Base-by-base conservation (phyloP, 2,113 vertebrate genomes). In the Xiphophorus hellerii region DNA sequence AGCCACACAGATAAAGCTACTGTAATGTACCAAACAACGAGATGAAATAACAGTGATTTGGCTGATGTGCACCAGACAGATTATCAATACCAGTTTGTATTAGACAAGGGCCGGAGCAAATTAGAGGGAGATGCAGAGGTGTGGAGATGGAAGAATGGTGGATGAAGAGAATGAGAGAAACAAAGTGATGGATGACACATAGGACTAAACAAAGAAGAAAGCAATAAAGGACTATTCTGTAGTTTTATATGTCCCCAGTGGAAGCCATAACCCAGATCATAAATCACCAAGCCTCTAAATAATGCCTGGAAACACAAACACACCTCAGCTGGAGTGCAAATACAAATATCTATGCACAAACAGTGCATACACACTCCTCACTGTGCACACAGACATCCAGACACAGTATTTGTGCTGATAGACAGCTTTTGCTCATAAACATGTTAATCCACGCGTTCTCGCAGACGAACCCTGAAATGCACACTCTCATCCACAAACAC, bases 181-280 rank as follows among this genome's bases (percentile, higher is more conserved):
- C n/a, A 8, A 44, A 74, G 76, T 90, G 92, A 91, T 88, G 82
- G 88, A 93, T 91, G 82, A 80, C 88, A 86, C 67, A 3, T 13
- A 28, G 69, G 66, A 65, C 78, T 85, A 89, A 81, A 90, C 86
- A 88, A 89, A 93, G 88, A 89, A 77, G 82, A 87, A 88, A 91
- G 75, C 88, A 91, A 93, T 93, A 90, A 93, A 90, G 86, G 87
- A 58, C 71, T 72, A 82, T 89, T 91, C 88, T 88, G 88, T 91
- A 85, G 84, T 91, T 93, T 91, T 91, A 92, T 88, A 69, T 64
- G 78, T 92, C 90, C 89, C 89, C 42, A 65, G 87, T 84, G 88
- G 82, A 90, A 86, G 65, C 78, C 73, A 84, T 86, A 90, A 88
- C 82, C 74, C 62, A 69, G 69, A 82, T 90, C 87, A 84, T 93